These are phyloP conservation scores for Brachystomella parvula DNA, from an alignment of 1,140 invertebrate genomes.

Conservation along the genomic window DNA sequence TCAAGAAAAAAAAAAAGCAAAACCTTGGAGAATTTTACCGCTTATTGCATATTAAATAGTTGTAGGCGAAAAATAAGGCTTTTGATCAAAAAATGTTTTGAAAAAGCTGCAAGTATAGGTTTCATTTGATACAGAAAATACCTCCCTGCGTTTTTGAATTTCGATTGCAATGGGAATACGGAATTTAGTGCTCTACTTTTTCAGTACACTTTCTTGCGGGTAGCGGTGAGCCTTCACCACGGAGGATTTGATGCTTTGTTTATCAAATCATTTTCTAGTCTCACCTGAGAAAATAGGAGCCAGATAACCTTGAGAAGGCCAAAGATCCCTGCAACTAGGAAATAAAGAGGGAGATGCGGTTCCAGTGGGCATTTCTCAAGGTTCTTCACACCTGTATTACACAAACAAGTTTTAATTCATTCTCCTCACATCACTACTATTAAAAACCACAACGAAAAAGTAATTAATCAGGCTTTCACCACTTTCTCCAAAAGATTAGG, in stretches of 20 bases:
- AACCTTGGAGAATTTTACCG: no score
- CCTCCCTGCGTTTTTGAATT: no score
- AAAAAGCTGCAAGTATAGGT: no score
- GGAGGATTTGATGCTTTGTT: neutral
- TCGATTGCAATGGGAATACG: no score
- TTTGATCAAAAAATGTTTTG: no score
- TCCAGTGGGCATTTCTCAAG: constrained; percentile 68
- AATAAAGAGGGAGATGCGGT: constrained; percentile 67
- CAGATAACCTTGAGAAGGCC: constrained; percentile 62
- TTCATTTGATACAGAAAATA: no score
- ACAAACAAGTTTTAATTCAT: constrained; percentile 9
- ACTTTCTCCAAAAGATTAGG: neutral
- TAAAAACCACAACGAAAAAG: neutral
- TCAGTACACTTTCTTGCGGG: no score
- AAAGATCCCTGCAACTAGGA: constrained; percentile 68
- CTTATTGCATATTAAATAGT: no score
- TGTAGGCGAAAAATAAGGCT: no score
- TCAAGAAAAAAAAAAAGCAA: no score
- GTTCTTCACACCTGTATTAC: constrained; percentile 62
- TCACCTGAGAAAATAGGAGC: constrained; percentile 52
- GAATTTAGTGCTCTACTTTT: no score
- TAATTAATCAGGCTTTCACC: neutral
- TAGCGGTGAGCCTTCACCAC: no score
- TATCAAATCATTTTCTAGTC: neutral
- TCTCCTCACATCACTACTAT: neutral